phyloP scores from a whole-genome alignment of 2,113 vertebrate genomes.

The Daphoenositta chrysoptera region DNA sequence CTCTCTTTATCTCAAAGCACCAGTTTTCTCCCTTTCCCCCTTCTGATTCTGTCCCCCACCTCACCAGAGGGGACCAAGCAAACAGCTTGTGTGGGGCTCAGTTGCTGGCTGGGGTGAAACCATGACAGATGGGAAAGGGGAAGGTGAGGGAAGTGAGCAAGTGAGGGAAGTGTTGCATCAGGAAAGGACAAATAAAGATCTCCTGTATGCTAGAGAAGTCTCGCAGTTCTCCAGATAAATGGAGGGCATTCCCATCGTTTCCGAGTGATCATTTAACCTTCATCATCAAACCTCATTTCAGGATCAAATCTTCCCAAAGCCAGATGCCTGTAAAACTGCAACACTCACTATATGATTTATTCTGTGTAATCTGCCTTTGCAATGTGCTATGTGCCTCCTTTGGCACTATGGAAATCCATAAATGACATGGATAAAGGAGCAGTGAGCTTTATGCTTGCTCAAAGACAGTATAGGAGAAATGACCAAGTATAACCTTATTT shows the following conservation, averaged over 20 bases:
- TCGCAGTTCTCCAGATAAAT: neutral
- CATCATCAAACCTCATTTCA: neutral
- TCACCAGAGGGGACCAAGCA: neutral
- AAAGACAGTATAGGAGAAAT: neutral
- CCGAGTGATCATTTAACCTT: neutral
- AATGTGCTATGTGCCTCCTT: neutral
- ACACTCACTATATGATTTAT: neutral
- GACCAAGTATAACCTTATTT: neutral
- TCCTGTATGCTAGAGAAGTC: neutral
- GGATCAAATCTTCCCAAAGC: neutral
- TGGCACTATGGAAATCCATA: neutral
- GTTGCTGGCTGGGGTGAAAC: neutral
- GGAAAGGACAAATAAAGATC: neutral
- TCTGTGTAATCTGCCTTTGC: neutral
- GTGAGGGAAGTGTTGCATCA: neutral
- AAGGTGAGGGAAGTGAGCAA: neutral
- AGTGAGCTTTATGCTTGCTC: neutral
- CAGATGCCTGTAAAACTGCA: neutral
- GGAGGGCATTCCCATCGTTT: neutral
- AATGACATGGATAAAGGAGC: neutral
- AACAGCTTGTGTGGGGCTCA: neutral
- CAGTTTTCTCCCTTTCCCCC: neutral
- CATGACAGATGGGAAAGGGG: neutral
- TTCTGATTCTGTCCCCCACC: neutral
- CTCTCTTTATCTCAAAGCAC: neutral